Base-by-base conservation (phyloP, 1,140 invertebrate genomes). In the Paralvinella palmiformis region DNA sequence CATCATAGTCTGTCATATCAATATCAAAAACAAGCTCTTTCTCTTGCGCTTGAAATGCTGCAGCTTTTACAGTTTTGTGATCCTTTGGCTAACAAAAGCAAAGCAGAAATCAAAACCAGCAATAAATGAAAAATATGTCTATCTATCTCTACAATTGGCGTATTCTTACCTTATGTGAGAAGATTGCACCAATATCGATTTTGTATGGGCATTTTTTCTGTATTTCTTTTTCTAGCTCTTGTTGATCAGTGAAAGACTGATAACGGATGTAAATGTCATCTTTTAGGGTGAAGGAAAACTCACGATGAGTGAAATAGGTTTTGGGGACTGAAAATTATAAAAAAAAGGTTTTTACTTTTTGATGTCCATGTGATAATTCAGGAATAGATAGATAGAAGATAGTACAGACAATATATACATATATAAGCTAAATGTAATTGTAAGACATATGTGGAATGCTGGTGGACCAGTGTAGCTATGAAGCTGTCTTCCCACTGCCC, bases 1-100 rank as follows among this genome's bases (percentile, higher is more conserved):
- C 92, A 85, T 99, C 96, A 83, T 99, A 99, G 83, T 99, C 97
- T 55, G 96, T 98, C 85, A 99, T 91, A 85, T 99, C 96, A 74
- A 99, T 99, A 88, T 99, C 97, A 84, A 99, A 96, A 1, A 99
- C 93, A 15, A 98, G 80, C 83, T 99, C 97, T 78, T 92, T 90
- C 73, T 91, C 86, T 1, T 85, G 69, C 7, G 77, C 73, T 56
- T 75, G 66, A 48, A 82, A 80, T 3, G 72, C 62, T 73, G 72
- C 75, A 84, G 85, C 45, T 81, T 81, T 29, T 5, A 84, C 77
- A n/a, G 79, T 84, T 64, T 84, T 80, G 62, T 85, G 82, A 41
- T 85, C 82, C 73, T 84, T 85, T 0, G 88, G 87, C 80, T 87
- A 79, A 61, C 74, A 77, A 62, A 63, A 66, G 55, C 17, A 64